Evolutionary conservation across 2,113 vertebrate genomes (phyloP).

Genomic region (Clinocottus analis): DNA sequence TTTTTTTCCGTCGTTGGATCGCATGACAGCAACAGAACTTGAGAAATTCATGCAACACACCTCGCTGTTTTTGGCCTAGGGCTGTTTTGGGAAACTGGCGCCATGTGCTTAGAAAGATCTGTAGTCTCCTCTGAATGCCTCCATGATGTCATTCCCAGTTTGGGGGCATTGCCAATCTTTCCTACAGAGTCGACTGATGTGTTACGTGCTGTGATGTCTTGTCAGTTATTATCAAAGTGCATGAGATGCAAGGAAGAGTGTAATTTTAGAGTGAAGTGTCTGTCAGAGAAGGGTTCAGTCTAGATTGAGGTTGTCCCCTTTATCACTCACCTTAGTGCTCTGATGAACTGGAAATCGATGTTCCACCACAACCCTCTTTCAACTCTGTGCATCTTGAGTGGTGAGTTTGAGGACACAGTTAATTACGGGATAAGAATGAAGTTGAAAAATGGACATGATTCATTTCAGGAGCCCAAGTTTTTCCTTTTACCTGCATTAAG

Average conservation of each 20-base stretch:
- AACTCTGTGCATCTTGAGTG: slow-evolving; percentile 3
- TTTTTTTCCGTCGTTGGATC: background rate
- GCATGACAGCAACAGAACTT: background rate
- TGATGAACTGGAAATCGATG: slow-evolving; percentile 30
- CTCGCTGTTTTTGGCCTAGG: background rate
- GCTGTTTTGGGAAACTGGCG: slow-evolving; percentile 24
- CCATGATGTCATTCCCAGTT: slow-evolving; percentile 45
- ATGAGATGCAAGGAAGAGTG: slow-evolving; percentile 1
- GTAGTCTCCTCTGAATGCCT: slow-evolving; percentile 4
- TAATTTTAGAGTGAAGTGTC: slow-evolving; percentile 36
- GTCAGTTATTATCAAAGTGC: background rate
- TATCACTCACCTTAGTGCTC: slow-evolving; percentile 39
- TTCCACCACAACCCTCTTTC: background rate
- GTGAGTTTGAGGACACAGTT: slow-evolving; percentile 9
- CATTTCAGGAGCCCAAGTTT: background rate
- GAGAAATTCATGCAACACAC: background rate
- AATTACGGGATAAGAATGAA: slow-evolving; percentile 23
- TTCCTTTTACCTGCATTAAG: background rate
- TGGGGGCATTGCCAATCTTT: slow-evolving; percentile 28
- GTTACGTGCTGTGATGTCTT: slow-evolving; percentile 1
- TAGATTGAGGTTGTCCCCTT: slow-evolving; percentile 30
- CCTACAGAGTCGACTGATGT: slow-evolving; percentile 4
- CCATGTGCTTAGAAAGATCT: slow-evolving; percentile 12
- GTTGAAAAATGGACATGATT: slow-evolving; percentile 5
- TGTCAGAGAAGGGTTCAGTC: slow-evolving; percentile 23